Base-by-base conservation (phyloP, 2,797 vertebrate species). In the Graptemys geographica region DNA sequence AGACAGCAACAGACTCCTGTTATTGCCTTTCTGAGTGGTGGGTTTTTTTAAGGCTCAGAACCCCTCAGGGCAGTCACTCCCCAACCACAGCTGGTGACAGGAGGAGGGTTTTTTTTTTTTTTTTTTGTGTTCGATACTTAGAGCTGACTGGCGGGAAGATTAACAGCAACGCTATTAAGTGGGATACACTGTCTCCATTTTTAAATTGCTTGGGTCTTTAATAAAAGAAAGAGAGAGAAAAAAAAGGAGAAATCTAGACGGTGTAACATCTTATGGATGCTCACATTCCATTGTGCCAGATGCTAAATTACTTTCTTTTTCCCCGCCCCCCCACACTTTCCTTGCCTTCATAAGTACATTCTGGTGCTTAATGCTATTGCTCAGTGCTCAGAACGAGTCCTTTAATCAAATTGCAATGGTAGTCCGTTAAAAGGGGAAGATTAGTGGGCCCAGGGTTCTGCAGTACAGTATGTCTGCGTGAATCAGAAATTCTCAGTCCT, bases 1-100 rank as follows among this genome's bases (percentile, higher is more conserved):
- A 98, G 98, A 98, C 98, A 98, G 98, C 97, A 96, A 98, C 97
- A 98, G 97, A 98, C 97, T 98, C 97, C 98, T 98, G 97, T 98
- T 98, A 98, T 98, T 98, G 98, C 98, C 98, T 98, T 98, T 96
- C 98, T 98, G 96, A 90, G 97, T 28, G 76, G 97, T 97, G 97
- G 97, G 92, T 97, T 96, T 97, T 90, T 96, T 96, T 57, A 93
- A 97, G 96, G 89, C 96, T 97, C 4, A 47, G 95, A 96, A 92
- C 96, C 97, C 98, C 97, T 95, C 95, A 98, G 98, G 97, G 98
- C 97, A 97, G 97, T 98, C 97, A 97, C 97, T 98, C 98, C 98
- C 98, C 96, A 96, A 85, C 95, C 91, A 44, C 97, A 98, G 98
- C 98, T 98, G 97, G 97, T 97, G 97, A 97, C 97, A 97, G 96